Evolutionary conservation across 2,888 invertebrate genomes (phyloP), one percentile per base, ranked within the genome.

Genomic region (Branchipolynoe longqiensis): DNA sequence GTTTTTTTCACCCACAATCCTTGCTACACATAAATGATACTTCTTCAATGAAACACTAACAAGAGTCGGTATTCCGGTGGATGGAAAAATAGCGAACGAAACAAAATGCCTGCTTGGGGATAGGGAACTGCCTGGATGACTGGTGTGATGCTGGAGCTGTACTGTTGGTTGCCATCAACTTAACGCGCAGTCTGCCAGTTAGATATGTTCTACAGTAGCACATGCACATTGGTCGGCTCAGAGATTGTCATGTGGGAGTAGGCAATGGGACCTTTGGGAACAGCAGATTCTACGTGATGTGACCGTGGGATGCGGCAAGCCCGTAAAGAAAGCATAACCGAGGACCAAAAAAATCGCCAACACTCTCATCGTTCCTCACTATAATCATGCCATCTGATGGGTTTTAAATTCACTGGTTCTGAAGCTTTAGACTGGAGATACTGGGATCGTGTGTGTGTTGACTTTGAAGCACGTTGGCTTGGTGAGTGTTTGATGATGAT

Each of bases 81-180:
- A 69, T 69, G 69, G 69, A 62, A 25, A 69, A 38, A 25, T 64
- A 4, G 28, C 22, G 12, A 25, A 62, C 28, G 1, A 69, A 22
- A 18, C 2, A 14, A 69, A 69, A 69, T 69, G 69, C 69, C 69
- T 69, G 69, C 69, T 69, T 69, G 69, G 69, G 69, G 69, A 69
- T 36, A 69, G 69, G 69, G 33, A 69, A 69, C 69, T 69, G 69
- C 69, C 38, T 33, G 33, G 69, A 69, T 33, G n/a, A n/a, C n/a
- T 38, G 25, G 33, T 69, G 18, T 69, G n/a, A 38, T 25, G 14
- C 69, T 38, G 69, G 69, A 69, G 12, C 12, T 69, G 31, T 62
- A 1, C 3, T 62, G 38, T 36, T 69, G n/a, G 3, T 69, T 69
- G 38, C n/a, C 69, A 36, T 22, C 69, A 36, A 33, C 69, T 69